Evolutionary conservation across 92 coral and sea anemone species (phyloP).

Genomic region (Scolanthus callimorphus): DNA sequence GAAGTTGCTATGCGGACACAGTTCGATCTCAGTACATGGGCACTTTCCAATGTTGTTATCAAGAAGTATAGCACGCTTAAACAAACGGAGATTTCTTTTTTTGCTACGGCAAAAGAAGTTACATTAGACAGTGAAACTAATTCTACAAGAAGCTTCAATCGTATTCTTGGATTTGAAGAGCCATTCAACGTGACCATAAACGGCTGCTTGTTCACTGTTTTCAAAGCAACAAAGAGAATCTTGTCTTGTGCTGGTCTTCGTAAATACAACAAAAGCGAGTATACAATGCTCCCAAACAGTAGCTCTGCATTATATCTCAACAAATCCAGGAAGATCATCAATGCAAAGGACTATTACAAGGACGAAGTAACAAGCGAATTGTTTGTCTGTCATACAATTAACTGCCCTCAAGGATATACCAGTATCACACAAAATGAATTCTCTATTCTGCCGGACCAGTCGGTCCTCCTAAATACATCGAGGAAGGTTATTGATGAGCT

Average conservation of each 20-base stretch:
- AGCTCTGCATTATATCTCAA: conserved; percentile 24
- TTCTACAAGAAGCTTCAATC: neutral
- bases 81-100: too few relatives aligned
- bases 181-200: conserved; percentile 6
- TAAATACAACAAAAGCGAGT: conserved; percentile 13
- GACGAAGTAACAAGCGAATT: conserved; percentile 6
- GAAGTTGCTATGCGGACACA: neutral
- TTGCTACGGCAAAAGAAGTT: neutral
- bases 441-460: conserved; percentile 13
- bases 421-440: conserved; percentile 16
- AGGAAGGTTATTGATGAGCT: conserved; percentile 7
- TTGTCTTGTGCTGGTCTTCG: conserved; percentile 16
- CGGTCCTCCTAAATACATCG: conserved; percentile 29
- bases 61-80: too few relatives aligned
- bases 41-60: neutral
- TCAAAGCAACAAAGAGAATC: conserved; percentile 21
- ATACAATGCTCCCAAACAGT: conserved; percentile 13
- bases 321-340: conserved; percentile 11
- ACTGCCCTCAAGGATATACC: conserved; percentile 23
- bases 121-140: neutral
- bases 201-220: conserved; percentile 5
- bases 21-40: neutral
- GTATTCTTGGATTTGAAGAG: neutral
- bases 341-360: conserved; percentile 5
- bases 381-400: conserved; percentile 22